A percentile compares a stretch with the other conserved stretches of the same genome.
Conservation (phyloP, 2,888 invertebrate species). For the Saturnia japonica region DNA sequence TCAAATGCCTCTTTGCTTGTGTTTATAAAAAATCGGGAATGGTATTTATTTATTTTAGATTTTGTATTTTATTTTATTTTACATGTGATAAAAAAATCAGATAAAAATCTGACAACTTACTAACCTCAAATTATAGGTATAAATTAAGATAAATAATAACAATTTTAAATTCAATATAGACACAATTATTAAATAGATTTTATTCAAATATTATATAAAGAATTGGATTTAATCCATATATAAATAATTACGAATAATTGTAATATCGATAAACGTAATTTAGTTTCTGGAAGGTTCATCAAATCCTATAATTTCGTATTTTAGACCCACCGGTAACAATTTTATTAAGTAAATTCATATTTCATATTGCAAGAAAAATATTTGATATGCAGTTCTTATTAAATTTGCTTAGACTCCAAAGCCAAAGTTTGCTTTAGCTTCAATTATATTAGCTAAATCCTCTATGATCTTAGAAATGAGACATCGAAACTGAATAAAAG, state of each 20-base stretch:
- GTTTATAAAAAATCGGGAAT: constrained; percentile 70
- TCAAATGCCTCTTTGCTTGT: constrained; percentile 75
- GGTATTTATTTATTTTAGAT: constrained; percentile 56
- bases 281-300: not conserved
- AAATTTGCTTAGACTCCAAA: no score
- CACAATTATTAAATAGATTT: not conserved
- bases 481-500: not conserved
- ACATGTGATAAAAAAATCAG: no score
- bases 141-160: not conserved
- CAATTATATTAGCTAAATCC: no score
- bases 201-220: not conserved
- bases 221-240: not conserved
- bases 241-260: no score
- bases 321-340: no score
- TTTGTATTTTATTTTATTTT: no score
- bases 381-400: no score
- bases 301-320: no score
- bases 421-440: no score
- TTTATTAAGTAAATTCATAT: no score
- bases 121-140: not conserved
- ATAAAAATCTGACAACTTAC: not conserved
- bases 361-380: no score
- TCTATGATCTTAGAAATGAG: no score
- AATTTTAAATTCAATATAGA: not conserved
- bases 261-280: not conserved